A percentile compares a stretch with the other conserved stretches of the same genome.
Conservation (phyloP, 2,888 invertebrate species). For the Clanis bilineata region DNA sequence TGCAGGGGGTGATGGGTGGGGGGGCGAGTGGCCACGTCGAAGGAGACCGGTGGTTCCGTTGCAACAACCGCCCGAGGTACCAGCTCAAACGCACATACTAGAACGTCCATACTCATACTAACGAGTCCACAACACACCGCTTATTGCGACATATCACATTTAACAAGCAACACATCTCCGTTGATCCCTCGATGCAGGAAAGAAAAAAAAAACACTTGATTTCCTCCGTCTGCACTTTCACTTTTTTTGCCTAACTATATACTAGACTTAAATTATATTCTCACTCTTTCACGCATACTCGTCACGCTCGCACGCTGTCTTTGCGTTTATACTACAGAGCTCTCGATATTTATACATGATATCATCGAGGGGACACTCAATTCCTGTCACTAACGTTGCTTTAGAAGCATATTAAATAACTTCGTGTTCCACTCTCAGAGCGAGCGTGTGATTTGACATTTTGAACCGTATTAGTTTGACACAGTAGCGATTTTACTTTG, state of each 20-base stretch:
- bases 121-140: constrained; percentile 50
- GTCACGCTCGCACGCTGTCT: constrained; percentile 53
- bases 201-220: constrained; percentile 52
- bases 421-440: constrained; percentile 15
- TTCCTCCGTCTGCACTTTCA: constrained; percentile 61
- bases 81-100: constrained; percentile 31
- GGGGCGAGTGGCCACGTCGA: constrained; percentile 29
- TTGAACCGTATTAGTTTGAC: neutral
- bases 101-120: constrained; percentile 39
- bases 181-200: constrained; percentile 75
- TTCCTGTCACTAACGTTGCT: constrained; percentile 62
- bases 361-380: constrained; percentile 70
- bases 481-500: neutral
- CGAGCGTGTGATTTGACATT: neutral
- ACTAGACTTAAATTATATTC: constrained; percentile 71
- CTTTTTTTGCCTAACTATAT: constrained; percentile 75
- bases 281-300: constrained; percentile 54
- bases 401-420: constrained; percentile 49
- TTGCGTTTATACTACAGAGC: constrained; percentile 64
- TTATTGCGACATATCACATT: constrained; percentile 74
- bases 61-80: constrained; percentile 64
- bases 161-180: constrained; percentile 52
- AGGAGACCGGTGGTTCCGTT: constrained; percentile 54
- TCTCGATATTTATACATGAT: constrained; percentile 71
- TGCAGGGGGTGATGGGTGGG: neutral